A percentile compares a stretch with the other conserved stretches of the same genome.
phyloP scores from a whole-genome alignment of 2,888 invertebrate genomes.

The Liodrosophila aerea region DNA sequence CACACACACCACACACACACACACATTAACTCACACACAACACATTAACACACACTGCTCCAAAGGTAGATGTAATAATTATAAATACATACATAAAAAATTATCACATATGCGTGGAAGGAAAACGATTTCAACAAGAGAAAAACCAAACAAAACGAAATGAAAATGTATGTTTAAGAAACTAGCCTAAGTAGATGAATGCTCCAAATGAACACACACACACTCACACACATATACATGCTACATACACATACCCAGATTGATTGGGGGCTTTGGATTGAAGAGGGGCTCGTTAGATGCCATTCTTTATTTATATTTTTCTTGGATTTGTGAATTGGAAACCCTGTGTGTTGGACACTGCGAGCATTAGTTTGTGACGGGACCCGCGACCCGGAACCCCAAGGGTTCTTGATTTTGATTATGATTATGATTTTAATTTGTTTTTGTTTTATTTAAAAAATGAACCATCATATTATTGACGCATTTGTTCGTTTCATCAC shows the following conservation, averaged over 20 bases:
- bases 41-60: constrained; percentile 58
- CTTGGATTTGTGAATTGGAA: constrained; percentile 14
- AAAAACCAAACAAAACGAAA: constrained; percentile 50
- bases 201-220: constrained; percentile 61
- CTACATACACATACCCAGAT: constrained; percentile 24
- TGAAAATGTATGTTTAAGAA: constrained; percentile 71
- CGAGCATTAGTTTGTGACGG: neutral
- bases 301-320: constrained; percentile 38
- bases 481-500: constrained; percentile 10
- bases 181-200: constrained; percentile 76
- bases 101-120: constrained; percentile 63
- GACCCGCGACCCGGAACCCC: no score
- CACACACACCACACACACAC: constrained; percentile 31
- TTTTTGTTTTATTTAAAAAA: constrained; percentile 20
- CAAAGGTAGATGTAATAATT: constrained; percentile 78
- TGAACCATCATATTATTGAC: constrained; percentile 28
- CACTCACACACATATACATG: constrained; percentile 17
- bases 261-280: constrained; percentile 49
- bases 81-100: constrained; percentile 44
- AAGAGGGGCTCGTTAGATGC: constrained; percentile 37
- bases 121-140: constrained; percentile 42
- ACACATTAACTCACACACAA: constrained; percentile 43
- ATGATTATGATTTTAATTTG: constrained; percentile 32
- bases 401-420: constrained; percentile 40
- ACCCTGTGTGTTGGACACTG: constrained; percentile 30